Conservation (phyloP, 2,888 invertebrate genomes). For the Deroplatys truncata region DNA sequence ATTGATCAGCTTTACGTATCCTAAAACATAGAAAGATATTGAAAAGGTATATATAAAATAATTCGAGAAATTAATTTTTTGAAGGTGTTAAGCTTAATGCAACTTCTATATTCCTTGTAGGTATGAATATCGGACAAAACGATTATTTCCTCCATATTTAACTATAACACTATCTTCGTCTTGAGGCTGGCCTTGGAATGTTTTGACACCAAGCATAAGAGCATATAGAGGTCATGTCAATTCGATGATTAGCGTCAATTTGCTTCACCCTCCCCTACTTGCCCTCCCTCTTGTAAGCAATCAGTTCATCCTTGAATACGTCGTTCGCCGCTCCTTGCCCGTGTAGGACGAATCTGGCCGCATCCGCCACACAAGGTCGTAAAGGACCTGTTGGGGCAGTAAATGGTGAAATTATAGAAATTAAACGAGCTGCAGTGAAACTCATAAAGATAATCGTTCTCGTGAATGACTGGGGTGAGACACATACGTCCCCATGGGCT, state of each 20-base stretch:
- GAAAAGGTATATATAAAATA: too few relatives aligned
- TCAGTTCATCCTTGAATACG: background rate
- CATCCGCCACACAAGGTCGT: background rate
- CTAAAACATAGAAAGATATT: too few relatives aligned
- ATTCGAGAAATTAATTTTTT: too few relatives aligned
- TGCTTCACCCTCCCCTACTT: slow-evolving; percentile 1
- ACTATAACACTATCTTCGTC: background rate
- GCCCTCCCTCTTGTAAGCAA: background rate
- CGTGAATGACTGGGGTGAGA: background rate
- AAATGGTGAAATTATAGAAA: background rate
- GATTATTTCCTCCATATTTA: background rate
- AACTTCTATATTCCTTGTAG: too few relatives aligned
- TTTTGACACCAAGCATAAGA: slow-evolving; percentile 15
- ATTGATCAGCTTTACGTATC: too few relatives aligned
- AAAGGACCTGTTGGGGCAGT: background rate
- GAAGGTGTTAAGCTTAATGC: too few relatives aligned
- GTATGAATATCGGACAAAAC: background rate
- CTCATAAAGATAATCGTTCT: background rate
- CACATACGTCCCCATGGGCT: background rate
- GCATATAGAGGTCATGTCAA: slow-evolving; percentile 22
- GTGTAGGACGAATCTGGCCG: background rate
- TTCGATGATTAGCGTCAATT: slow-evolving; percentile 24
- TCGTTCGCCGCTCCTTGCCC: background rate
- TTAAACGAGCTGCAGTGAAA: background rate
- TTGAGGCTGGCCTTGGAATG: slow-evolving; percentile 10